Conservation (phyloP, 2,888 invertebrate genomes). For the Autographa gamma region DNA sequence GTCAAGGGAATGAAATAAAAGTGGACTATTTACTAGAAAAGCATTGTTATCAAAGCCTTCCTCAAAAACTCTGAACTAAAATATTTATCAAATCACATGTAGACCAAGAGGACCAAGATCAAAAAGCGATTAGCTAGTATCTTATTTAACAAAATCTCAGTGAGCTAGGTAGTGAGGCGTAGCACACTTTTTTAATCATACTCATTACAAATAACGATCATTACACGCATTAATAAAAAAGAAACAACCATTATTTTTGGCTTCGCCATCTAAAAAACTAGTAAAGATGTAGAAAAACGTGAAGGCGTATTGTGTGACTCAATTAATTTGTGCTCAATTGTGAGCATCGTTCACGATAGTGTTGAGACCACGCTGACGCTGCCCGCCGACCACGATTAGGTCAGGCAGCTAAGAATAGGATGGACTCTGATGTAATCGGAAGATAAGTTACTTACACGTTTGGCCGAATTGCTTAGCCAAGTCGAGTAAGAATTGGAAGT, state of each 20-base stretch:
- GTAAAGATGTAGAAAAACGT: neutral
- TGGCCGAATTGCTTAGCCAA: slow-evolving; percentile 18
- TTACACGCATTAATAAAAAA: too few relatives aligned
- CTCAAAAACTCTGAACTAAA: too few relatives aligned
- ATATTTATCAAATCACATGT: neutral
- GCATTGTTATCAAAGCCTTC: too few relatives aligned
- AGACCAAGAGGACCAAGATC: neutral
- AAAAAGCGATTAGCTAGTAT: neutral
- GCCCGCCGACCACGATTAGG: slow-evolving; percentile 37
- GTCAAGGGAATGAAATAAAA: neutral
- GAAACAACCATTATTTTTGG: neutral
- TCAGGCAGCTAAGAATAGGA: slow-evolving; percentile 58
- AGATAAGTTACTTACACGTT: slow-evolving; percentile 37
- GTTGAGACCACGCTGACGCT: slow-evolving; percentile 17
- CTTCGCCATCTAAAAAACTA: neutral
- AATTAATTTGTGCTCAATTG: slow-evolving; percentile 30
- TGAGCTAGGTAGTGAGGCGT: too few relatives aligned
- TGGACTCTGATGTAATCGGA: slow-evolving; percentile 57
- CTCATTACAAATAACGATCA: too few relatives aligned
- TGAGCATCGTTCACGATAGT: slow-evolving; percentile 31
- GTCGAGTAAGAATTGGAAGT: neutral
- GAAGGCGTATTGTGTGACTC: slow-evolving; percentile 11
- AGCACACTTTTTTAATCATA: too few relatives aligned
- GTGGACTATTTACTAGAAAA: too few relatives aligned
- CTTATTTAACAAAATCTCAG: neutral